phyloP scores from a whole-genome alignment of 2,797 vertebrate species.

The Anas flavirostris region DNA sequence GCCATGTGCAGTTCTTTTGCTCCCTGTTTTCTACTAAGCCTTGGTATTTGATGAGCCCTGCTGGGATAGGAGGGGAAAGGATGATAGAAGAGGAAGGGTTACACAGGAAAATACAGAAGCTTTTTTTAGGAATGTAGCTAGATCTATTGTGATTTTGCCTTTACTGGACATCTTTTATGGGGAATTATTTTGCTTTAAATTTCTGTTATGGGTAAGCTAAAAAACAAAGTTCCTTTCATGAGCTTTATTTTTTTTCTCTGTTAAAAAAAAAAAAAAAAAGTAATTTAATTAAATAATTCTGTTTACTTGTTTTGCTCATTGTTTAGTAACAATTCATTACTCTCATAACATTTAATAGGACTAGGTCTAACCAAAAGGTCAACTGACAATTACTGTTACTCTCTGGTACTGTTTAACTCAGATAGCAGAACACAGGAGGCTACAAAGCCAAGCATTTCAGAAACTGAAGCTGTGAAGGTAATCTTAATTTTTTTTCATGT shows the following conservation, averaged over 20 bases:
- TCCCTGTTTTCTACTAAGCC: background rate
- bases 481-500: conserved; percentile 8
- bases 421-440: background rate
- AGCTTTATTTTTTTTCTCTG: background rate
- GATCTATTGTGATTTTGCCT: background rate
- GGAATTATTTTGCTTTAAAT: background rate
- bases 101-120: background rate
- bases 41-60: background rate
- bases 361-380: conserved; percentile 39
- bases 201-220: background rate
- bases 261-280: background rate
- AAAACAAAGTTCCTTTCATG: background rate
- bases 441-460: background rate
- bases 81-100: background rate
- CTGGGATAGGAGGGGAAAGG: background rate
- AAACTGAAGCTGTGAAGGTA: background rate
- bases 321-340: conserved; percentile 45
- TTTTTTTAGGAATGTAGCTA: background rate
- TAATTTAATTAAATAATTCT: conserved; percentile 13
- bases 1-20: background rate
- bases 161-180: background rate
- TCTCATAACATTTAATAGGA: conserved; percentile 11
- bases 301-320: conserved; percentile 5
- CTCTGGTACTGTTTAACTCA: background rate
- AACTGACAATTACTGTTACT: conserved; percentile 32